Evolutionary conservation across 1,140 invertebrate genomes (phyloP).

Genomic region (Diachasma alloeum): DNA sequence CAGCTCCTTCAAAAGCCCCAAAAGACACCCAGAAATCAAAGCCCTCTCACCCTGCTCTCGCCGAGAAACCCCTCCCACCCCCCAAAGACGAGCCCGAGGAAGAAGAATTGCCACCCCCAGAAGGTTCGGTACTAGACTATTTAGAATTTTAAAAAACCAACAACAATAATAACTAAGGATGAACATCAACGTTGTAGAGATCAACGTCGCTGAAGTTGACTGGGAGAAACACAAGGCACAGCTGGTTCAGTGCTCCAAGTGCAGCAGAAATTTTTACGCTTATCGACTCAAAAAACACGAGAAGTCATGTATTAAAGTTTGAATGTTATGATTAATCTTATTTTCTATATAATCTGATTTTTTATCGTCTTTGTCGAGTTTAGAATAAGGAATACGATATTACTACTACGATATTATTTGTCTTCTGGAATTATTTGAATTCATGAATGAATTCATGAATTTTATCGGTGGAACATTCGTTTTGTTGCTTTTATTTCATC

Average conservation of each 20-base stretch:
- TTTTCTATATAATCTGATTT: no score
- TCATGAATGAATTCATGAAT: no score
- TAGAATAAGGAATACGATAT: no score
- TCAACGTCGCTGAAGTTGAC: slow-evolving; percentile 35
- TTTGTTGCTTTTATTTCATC: no score
- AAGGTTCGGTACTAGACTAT: background rate
- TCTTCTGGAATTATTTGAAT: no score
- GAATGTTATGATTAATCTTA: background rate
- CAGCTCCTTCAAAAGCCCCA: background rate
- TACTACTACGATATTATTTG: no score
- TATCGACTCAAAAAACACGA: slow-evolving; percentile 43
- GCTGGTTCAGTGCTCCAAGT: slow-evolving; percentile 42
- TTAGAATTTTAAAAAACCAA: background rate
- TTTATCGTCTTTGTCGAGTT: no score
- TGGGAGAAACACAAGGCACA: slow-evolving; percentile 40
- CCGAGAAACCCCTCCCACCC: background rate
- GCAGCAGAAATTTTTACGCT: slow-evolving; percentile 44
- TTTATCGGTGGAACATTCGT: no score
- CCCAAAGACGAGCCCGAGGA: slow-evolving; percentile 11
- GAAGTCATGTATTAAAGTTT: slow-evolving; percentile 38
- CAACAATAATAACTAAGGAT: background rate
- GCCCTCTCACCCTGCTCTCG: background rate
- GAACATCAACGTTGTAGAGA: slow-evolving; percentile 28
- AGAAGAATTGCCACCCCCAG: slow-evolving; percentile 24
- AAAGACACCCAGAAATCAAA: background rate